Base-by-base conservation (phyloP, 2,888 invertebrate species). In the Diploptera punctata region DNA sequence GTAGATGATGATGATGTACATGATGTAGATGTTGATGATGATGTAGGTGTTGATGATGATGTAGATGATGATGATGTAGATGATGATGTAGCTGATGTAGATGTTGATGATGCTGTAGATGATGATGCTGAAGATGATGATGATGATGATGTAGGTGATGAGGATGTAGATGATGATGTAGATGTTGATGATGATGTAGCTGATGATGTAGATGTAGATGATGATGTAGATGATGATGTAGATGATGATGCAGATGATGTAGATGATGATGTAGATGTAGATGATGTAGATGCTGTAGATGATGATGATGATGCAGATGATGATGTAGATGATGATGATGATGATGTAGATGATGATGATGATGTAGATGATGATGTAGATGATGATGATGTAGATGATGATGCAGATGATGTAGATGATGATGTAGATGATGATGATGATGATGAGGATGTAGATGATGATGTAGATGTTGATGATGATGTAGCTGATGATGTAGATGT, bases 1-100 rank as follows among this genome's bases (percentile, higher is more conserved):
- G 60, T 16, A 24, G 68, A 38, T 47, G 68, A n/a, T 18, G 70
- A 44, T 67, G 70, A 26, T 52, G 65, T 26, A 26, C 67, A 43
- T n/a, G 68, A n/a, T 19, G 70, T 13, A 21, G 70, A 18, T 49
- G 70, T 19, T 43, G 65, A 7, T 33, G 70, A 19, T 26, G 60
- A 18, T 60, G 60, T 9, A 26, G 60, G 16, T 21, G 60, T 26
- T 60, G 60, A 19, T 7, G 60, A 24, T 60, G 60, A 18, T 60
- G 60, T 19, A 26, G 7, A 18, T 21, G 60, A 13, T 13, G 60
- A 18, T 60, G 60, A 18, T 21, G 60, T 9, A 26, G 60, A 13
- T 13, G 60, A 16, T 5, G 60, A 16, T 60, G 60, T 7, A 26
- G 60, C 7, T 10, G 7, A 5, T 13, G 60, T 9, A 26, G 19